Conservation (phyloP, 2,888 invertebrate genomes). For the Drosophila atripex region DNA sequence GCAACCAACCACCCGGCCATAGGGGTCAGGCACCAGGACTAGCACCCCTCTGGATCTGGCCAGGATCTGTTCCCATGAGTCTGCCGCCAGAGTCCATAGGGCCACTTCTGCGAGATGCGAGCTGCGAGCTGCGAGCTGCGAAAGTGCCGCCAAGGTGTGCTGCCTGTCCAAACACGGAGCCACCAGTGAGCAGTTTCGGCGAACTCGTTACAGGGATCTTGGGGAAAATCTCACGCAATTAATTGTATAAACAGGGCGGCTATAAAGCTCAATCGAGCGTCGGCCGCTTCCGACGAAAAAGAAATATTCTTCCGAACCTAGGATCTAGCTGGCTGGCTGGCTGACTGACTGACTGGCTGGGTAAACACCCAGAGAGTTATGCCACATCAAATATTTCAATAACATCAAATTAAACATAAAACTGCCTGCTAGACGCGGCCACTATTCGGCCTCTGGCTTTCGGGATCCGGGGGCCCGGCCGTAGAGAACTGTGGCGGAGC, state of each 20-base stretch:
- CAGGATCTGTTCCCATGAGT: neutral
- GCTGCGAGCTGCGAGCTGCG: too few species aligned
- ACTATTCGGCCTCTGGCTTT: neutral
- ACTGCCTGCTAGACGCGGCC: too few species aligned
- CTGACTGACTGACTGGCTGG: too few species aligned
- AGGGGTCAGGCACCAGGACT: slow-evolving; percentile 16
- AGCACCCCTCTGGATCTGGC: neutral
- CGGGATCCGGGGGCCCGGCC: too few species aligned
- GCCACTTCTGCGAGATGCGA: too few species aligned
- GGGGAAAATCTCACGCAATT: slow-evolving; percentile 31
- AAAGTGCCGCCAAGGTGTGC: too few species aligned
- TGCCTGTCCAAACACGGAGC: too few species aligned
- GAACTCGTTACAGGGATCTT: slow-evolving; percentile 23
- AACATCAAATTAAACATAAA: slow-evolving; percentile 58
- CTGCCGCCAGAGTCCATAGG: too few species aligned
- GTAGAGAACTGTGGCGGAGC: too few species aligned
- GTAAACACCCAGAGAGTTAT: slow-evolving; percentile 20
- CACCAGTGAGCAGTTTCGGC: neutral
- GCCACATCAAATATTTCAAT: slow-evolving; percentile 57
- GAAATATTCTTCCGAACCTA: slow-evolving; percentile 2
- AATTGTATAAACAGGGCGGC: slow-evolving; percentile 33
- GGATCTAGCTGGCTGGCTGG: too few species aligned
- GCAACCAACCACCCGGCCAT: slow-evolving; percentile 47
- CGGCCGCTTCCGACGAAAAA: slow-evolving; percentile 27
- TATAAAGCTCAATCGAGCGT: slow-evolving; percentile 38